Percentiles rank a stretch among this genome's conserved stretches.
phyloP scores from a whole-genome alignment of 2,888 invertebrate genomes.

The Odontocolon sp. region DNA sequence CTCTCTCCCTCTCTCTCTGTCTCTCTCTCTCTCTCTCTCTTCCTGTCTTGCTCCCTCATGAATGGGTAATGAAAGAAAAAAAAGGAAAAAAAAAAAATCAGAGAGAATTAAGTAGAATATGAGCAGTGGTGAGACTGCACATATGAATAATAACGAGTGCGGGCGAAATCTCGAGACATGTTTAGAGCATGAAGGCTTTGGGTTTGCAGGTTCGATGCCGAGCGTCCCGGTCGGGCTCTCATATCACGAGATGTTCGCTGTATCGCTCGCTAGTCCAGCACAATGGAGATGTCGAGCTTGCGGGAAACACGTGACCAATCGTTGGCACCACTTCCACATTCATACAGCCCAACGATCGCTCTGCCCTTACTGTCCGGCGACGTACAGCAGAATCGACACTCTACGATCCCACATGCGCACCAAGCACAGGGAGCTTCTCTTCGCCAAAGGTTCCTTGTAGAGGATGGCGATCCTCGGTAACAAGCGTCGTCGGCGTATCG shows the following conservation, averaged over 20 bases:
- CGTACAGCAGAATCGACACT: constrained; percentile 94
- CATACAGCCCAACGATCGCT: constrained; percentile 90
- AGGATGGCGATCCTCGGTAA: constrained; percentile 74
- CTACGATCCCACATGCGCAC: constrained; percentile 90
- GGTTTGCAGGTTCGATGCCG: constrained; percentile 79
- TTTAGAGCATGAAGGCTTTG: constrained; percentile 74
- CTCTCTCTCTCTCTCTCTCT: constrained; percentile 25
- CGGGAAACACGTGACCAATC: constrained; percentile 93
- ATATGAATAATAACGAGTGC: constrained; percentile 36
- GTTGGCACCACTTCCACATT: constrained; percentile 94
- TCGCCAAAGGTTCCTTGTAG: constrained; percentile 75
- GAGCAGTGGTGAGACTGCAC: constrained; percentile 19
- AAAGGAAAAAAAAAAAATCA: constrained; percentile 24
- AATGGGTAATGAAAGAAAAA: not conserved
- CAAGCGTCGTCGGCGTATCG: constrained; percentile 71
- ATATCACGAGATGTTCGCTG: constrained; percentile 93
- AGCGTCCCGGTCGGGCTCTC: constrained; percentile 82
- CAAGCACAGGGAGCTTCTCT: constrained; percentile 83
- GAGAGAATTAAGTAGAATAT: not conserved
- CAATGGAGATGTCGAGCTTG: constrained; percentile 92
- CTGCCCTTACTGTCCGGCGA: constrained; percentile 93
- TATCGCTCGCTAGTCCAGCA: constrained; percentile 87
- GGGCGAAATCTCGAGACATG: constrained; percentile 51
- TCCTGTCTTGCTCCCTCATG: not conserved
- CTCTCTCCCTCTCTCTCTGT: no score